These are phyloP conservation scores for Thereva nobilitata DNA, from an alignment of 2,888 invertebrate genomes.

Conservation along the genomic window DNA sequence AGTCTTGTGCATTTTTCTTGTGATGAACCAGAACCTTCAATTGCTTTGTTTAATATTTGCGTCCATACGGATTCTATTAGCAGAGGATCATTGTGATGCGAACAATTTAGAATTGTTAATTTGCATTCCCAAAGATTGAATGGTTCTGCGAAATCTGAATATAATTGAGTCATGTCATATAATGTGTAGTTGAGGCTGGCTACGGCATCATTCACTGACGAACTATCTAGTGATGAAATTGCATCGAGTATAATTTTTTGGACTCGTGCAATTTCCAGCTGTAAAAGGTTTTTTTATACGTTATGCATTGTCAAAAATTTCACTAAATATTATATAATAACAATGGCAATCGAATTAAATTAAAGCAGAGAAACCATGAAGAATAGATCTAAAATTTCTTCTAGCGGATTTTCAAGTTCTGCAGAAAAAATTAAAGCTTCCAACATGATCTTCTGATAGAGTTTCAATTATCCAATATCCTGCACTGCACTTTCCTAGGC, in stretches of 20 bases:
- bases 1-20: conserved; percentile 69
- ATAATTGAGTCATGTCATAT: conserved; percentile 87
- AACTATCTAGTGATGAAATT: conserved; percentile 60
- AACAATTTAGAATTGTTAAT: conserved; percentile 91
- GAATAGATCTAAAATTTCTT: too few species aligned
- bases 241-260: conserved; percentile 74
- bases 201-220: conserved; percentile 67
- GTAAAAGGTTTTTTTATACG: conserved; percentile 6
- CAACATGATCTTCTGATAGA: too few species aligned
- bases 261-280: conserved; percentile 82
- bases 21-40: conserved; percentile 56
- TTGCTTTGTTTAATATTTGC: conserved; percentile 66
- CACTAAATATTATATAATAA: too few species aligned
- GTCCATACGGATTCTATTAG: conserved; percentile 92
- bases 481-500: too few species aligned
- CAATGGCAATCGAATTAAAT: too few species aligned
- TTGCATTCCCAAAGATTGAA: conserved; percentile 92
- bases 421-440: too few species aligned
- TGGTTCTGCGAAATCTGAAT: conserved; percentile 89
- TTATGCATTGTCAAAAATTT: too few species aligned
- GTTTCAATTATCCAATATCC: too few species aligned
- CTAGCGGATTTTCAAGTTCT: too few species aligned
- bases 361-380: too few species aligned
- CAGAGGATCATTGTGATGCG: conserved; percentile 86
- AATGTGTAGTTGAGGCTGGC: conserved; percentile 78